Conservation (phyloP, 2,113 vertebrate species). For the Jacana jacana region DNA sequence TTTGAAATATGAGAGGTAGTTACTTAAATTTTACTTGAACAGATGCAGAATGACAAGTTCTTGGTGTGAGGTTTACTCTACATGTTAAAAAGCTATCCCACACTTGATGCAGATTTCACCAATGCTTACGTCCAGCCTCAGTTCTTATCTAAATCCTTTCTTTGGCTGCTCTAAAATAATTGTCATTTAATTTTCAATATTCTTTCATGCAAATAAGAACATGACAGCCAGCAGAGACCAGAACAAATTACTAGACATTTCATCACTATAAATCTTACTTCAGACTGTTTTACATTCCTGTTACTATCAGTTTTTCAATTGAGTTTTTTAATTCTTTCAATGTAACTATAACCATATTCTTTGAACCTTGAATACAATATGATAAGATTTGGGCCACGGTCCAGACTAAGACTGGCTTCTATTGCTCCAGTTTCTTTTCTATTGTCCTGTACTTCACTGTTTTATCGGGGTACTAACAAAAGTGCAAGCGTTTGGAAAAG, state of each 20-base stretch:
- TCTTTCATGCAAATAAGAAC: neutral
- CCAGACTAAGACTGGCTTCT: neutral
- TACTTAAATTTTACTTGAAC: neutral
- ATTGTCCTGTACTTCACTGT: neutral
- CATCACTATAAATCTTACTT: neutral
- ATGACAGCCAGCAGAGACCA: neutral
- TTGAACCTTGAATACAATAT: neutral
- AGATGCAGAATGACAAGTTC: neutral
- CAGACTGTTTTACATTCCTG: neutral
- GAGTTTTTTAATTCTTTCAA: neutral
- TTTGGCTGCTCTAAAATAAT: neutral
- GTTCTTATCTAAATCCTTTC: neutral
- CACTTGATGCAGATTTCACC: neutral
- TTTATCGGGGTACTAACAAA: neutral
- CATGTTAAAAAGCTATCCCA: neutral
- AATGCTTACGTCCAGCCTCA: neutral
- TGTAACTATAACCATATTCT: neutral
- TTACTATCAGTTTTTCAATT: neutral
- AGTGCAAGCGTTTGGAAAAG: constrained; percentile 6
- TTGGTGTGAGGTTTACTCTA: neutral
- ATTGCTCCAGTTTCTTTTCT: neutral
- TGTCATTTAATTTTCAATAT: neutral
- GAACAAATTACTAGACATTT: neutral
- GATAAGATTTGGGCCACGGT: neutral
- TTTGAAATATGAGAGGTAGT: neutral